A percentile compares a stretch with the other conserved stretches of the same genome.
Conservation (phyloP, 1,140 invertebrate species). For the Zaprionus kolodkinae region DNA sequence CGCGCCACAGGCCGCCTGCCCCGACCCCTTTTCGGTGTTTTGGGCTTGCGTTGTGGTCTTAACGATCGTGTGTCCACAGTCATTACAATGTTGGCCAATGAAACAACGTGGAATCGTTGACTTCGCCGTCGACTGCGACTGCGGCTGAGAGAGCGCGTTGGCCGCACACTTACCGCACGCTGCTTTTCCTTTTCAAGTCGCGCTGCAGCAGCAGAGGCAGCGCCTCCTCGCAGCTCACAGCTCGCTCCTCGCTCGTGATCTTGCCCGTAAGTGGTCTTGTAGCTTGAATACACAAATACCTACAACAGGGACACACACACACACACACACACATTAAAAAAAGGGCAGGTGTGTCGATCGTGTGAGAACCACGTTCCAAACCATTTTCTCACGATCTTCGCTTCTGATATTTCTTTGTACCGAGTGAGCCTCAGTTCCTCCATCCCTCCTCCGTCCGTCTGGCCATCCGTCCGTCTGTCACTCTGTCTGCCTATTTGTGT, state of each 20-base stretch:
- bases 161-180: conserved; percentile 77
- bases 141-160: conserved; percentile 19
- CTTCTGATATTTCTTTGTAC: conserved; percentile 76
- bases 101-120: conserved; percentile 37
- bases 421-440: conserved; percentile 27
- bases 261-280: conserved; percentile 84
- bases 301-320: conserved; percentile 48
- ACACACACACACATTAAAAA: conserved; percentile 61
- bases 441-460: conserved; percentile 14
- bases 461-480: not conserved
- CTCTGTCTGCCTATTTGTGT: conserved; percentile 30
- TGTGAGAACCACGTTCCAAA: conserved; percentile 85
- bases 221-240: conserved; percentile 33
- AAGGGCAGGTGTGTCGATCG: conserved; percentile 85
- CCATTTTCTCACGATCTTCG: conserved; percentile 85
- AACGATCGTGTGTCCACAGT: conserved; percentile 84
- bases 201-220: conserved; percentile 35
- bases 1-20: conserved; percentile 5
- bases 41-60: conserved; percentile 69
- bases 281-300: conserved; percentile 75
- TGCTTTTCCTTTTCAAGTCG: conserved; percentile 78
- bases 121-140: conserved; percentile 33
- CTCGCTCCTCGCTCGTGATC: conserved; percentile 77
- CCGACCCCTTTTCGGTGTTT: conserved; percentile 38
- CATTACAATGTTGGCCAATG: conserved; percentile 83